Evolutionary conservation across 2,888 invertebrate species (phyloP).

Genomic region (Polyploca ridens): DNA sequence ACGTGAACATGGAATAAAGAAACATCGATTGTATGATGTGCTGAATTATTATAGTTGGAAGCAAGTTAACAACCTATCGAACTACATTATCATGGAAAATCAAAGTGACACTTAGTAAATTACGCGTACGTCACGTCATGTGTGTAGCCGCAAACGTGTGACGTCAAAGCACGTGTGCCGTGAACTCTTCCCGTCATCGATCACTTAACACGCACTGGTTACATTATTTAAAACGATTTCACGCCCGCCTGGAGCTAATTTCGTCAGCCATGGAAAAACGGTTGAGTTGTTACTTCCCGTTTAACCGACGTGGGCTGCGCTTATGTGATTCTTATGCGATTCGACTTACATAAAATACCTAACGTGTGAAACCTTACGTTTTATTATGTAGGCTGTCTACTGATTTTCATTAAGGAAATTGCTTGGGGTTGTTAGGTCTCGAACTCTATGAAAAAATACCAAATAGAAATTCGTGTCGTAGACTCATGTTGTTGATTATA

Average conservation of each 20-base stretch:
- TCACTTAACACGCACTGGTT: conserved; percentile 39
- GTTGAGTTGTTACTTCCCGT: conserved; percentile 34
- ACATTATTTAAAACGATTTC: conserved; percentile 35
- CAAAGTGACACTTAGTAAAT: conserved; percentile 42
- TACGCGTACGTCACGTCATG: conserved; percentile 31
- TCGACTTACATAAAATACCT: not conserved
- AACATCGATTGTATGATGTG: conserved; percentile 7
- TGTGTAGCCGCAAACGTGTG: conserved; percentile 23
- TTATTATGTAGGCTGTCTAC: no score
- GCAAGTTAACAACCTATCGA: conserved; percentile 8
- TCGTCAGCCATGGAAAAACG: conserved; percentile 30
- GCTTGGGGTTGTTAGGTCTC: not conserved
- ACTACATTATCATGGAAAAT: conserved; percentile 35
- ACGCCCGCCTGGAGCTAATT: conserved; percentile 37
- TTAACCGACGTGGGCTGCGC: conserved; percentile 25
- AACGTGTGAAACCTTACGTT: no score
- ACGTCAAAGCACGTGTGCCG: conserved; percentile 13
- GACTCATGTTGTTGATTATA: no score
- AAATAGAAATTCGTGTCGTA: no score
- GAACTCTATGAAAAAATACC: no score
- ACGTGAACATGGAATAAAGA: conserved; percentile 16
- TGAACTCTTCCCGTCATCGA: conserved; percentile 22
- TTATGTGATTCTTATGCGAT: conserved; percentile 11
- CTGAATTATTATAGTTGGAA: conserved; percentile 9
- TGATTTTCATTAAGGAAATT: no score